phyloP scores from a whole-genome alignment of 1,140 invertebrate genomes.

The Papilio polytes region DNA sequence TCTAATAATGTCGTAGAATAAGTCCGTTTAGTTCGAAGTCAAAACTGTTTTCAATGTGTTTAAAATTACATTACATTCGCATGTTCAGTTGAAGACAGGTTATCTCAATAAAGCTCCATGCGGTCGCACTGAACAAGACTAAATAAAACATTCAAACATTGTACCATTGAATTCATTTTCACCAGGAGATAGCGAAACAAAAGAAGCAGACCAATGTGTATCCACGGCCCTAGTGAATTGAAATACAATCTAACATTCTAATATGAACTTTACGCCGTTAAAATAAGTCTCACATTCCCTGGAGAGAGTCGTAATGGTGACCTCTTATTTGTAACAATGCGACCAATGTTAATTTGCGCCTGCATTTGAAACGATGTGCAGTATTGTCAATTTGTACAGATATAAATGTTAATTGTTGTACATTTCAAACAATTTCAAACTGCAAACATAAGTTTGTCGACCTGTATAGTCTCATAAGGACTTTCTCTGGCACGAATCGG shows the following conservation, averaged over 20 bases:
- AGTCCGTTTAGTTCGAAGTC: background rate
- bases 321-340: constrained; percentile 18
- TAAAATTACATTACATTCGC: background rate
- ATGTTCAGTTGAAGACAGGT: background rate
- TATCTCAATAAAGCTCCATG: constrained; percentile 1
- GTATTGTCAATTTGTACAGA: constrained; percentile 36
- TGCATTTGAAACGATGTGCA: constrained; percentile 34
- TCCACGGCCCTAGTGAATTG: constrained; percentile 41
- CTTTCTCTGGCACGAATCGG: constrained; percentile 74
- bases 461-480: constrained; percentile 50
- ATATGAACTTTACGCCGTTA: constrained; percentile 6
- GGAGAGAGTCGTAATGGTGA: background rate
- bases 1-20: no score
- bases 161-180: constrained; percentile 54
- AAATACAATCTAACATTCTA: constrained; percentile 10
- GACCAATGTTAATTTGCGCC: constrained; percentile 39
- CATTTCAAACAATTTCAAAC: constrained; percentile 39
- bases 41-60: background rate
- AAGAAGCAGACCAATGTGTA: constrained; percentile 49
- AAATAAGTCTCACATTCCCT: constrained; percentile 11
- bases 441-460: constrained; percentile 52
- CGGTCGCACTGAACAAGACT: constrained; percentile 14
- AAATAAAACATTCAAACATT: constrained; percentile 49
- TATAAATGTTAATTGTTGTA: constrained; percentile 42
- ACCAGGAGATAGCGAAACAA: constrained; percentile 48